Conservation (phyloP, 1,140 invertebrate genomes). For the Drosophila triauraria region DNA sequence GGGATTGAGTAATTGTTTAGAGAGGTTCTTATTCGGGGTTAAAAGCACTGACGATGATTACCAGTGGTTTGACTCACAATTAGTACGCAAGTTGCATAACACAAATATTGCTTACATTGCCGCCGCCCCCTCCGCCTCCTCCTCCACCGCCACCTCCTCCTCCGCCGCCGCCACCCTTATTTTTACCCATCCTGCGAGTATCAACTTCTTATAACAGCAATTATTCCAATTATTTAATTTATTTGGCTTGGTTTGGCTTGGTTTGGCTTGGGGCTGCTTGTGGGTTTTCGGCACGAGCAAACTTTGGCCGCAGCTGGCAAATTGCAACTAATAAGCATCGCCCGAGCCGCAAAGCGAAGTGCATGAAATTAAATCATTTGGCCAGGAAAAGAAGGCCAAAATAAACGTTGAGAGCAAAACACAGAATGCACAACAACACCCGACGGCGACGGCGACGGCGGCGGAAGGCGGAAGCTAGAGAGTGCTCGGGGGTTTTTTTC, state of each 20-base stretch:
- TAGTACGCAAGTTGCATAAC: slow-evolving; percentile 76
- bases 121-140: slow-evolving; percentile 60
- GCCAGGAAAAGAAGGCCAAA: slow-evolving; percentile 39
- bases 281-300: slow-evolving; percentile 46
- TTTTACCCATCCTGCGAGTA: slow-evolving; percentile 70
- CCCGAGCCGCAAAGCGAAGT: slow-evolving; percentile 57
- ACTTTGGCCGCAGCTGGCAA: slow-evolving; percentile 61
- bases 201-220: slow-evolving; percentile 51
- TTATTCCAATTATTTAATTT: slow-evolving; percentile 58
- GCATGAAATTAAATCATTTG: slow-evolving; percentile 68
- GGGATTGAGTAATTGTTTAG: background rate
- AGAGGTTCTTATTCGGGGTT: background rate
- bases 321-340: slow-evolving; percentile 76
- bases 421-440: slow-evolving; percentile 57
- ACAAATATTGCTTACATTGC: slow-evolving; percentile 85
- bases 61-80: slow-evolving; percentile 64
- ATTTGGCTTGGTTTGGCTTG: slow-evolving; percentile 54
- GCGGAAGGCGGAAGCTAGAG: slow-evolving; percentile 8
- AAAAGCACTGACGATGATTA: slow-evolving; percentile 1
- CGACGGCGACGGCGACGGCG: slow-evolving; percentile 6
- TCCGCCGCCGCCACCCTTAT: slow-evolving; percentile 67
- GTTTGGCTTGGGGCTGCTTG: slow-evolving; percentile 20
- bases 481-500: background rate
- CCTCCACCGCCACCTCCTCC: slow-evolving; percentile 44
- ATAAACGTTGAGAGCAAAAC: slow-evolving; percentile 67